A percentile compares a stretch with the other conserved stretches of the same genome.
These are phyloP conservation scores for Aradophagus sp. DNA, from an alignment of 1,140 invertebrate species.

Conservation along the genomic window DNA sequence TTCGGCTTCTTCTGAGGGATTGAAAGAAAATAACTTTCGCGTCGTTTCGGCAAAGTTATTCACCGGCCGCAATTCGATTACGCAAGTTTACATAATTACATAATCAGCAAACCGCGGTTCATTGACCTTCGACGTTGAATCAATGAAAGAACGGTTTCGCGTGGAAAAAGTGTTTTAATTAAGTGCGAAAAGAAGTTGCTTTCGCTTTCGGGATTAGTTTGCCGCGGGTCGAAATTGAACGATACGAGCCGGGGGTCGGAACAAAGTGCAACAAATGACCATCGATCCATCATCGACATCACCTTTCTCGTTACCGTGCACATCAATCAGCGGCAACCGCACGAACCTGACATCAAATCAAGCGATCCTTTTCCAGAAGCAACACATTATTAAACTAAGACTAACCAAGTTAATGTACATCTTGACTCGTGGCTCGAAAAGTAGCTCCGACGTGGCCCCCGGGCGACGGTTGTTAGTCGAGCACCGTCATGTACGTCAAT, in stretches of 20 bases:
- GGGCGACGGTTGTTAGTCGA: conserved; percentile 31
- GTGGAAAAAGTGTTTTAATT: too few relatives aligned
- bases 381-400: conserved; percentile 43
- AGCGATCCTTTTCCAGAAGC: conserved; percentile 33
- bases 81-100: too few relatives aligned
- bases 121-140: too few relatives aligned
- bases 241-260: not conserved
- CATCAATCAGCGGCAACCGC: conserved; percentile 35
- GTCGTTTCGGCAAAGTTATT: too few relatives aligned
- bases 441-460: conserved; percentile 24
- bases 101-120: too few relatives aligned
- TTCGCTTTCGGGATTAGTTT: too few relatives aligned
- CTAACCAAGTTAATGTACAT: conserved; percentile 25
- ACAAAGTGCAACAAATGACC: conserved; percentile 25
- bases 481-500: conserved; percentile 48
- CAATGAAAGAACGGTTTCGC: too few relatives aligned
- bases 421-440: conserved; percentile 22
- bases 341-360: conserved; percentile 35
- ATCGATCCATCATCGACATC: conserved; percentile 38
- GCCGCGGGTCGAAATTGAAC: not conserved
- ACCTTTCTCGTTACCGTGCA: conserved; percentile 15
- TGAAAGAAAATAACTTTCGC: too few relatives aligned
- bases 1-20: too few relatives aligned
- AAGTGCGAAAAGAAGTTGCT: too few relatives aligned
- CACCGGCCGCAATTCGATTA: too few relatives aligned